Evolutionary conservation across 2,797 vertebrate genomes (phyloP).

Genomic region (Anguilla pacifica): DNA sequence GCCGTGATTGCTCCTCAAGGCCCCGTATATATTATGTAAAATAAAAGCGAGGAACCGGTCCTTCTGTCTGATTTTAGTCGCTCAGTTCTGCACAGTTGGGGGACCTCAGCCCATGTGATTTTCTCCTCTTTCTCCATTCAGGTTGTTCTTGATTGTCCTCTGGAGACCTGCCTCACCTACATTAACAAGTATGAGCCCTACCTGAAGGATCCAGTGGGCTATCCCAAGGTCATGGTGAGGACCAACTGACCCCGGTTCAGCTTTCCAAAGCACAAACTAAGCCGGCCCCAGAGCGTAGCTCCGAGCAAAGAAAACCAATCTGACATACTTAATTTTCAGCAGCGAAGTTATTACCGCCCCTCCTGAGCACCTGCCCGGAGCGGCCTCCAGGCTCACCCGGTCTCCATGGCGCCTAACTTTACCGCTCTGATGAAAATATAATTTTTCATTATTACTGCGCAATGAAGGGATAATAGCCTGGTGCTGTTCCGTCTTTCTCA

Average conservation of each 20-base stretch:
- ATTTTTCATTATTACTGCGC: conserved; percentile 66
- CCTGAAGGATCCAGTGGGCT: conserved; percentile 86
- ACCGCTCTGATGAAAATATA: conserved; percentile 48
- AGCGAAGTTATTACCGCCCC: conserved; percentile 47
- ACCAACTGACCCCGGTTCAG: not conserved
- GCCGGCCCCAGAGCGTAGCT: not conserved
- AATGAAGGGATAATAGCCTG: conserved; percentile 52
- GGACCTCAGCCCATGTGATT: not conserved
- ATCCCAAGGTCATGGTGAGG: conserved; percentile 86
- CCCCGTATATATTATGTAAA: not conserved
- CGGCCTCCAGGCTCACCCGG: conserved; percentile 42
- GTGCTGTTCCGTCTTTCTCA: conserved; percentile 46
- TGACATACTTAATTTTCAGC: conserved; percentile 43
- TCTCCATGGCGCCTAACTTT: conserved; percentile 1
- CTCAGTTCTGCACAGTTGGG: not conserved
- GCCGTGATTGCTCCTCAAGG: not conserved
- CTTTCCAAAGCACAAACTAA: not conserved
- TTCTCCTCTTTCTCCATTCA: conserved; percentile 50
- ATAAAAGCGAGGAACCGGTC: not conserved
- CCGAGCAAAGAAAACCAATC: conserved; percentile 35
- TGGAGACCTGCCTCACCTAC: conserved; percentile 81
- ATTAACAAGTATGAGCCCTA: conserved; percentile 85
- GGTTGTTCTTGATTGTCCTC: conserved; percentile 85
- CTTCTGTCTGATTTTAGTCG: not conserved
- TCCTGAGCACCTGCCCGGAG: conserved; percentile 48